Evolutionary conservation across 2,113 vertebrate genomes (phyloP), one percentile per base, ranked within the genome.

Genomic region (Seriola quinqueradiata): DNA sequence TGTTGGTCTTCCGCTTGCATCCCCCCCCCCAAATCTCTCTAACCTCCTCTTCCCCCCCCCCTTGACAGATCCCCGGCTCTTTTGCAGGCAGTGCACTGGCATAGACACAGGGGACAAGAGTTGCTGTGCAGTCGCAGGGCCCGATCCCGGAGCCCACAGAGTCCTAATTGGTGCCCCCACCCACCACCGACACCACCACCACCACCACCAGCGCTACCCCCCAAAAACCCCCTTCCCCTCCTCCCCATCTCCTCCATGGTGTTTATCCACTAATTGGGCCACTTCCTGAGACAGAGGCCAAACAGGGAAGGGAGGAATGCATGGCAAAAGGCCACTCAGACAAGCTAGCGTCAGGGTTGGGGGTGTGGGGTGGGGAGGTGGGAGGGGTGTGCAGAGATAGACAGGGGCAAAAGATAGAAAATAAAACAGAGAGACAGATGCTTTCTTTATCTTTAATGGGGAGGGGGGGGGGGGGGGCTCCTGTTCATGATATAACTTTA

Each of bases 251-350:
- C 95, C 90, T 95, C 90, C 92, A 95, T 92, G 95, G 86, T 95
- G 95, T 96, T 97, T 96, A 96, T 85, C 75, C 34, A 44, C 93
- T 96, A 96, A 97, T 96, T 96, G 96, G 94, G 89, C 94, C 89
- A 96, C 95, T 97, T 97, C 96, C 97, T 96, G 96, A 96, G 94
- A 92, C 89, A 91, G 94, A 94, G 92, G 95, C 95, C 91, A 95
- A 93, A 93, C 94, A 96, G 94, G 94, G 94, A 89, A 91, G 86
- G 63, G 82, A 93, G 92, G 92, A 95, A 94, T 94, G 93, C 90
- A 92, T 93, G 95, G 96, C 95, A 94, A 92, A 89, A 87, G 40
- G 94, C 95, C 95, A 95, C 70, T 85, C 80, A 94, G 86, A 94
- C 93, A 93, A 85, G 88, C 91, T 89, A 94, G 93, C 92, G 93